Conservation (phyloP, 2,888 invertebrate species). For the Corythucha ciliata region DNA sequence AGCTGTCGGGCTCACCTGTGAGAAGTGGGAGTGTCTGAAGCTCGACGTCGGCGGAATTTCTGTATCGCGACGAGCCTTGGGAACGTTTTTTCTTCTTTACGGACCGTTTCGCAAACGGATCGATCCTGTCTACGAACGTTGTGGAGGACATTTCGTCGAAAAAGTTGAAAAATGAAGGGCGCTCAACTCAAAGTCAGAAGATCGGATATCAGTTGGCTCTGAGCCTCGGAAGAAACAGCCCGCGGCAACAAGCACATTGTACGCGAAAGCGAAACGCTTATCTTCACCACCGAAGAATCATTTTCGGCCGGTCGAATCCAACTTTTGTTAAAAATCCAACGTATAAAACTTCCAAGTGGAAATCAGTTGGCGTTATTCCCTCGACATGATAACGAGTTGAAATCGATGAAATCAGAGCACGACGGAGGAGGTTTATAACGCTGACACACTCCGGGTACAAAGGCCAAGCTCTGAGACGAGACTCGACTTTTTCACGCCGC, state of each 20-base stretch:
- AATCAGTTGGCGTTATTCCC: background rate
- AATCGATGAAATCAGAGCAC: background rate
- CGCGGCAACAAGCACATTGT: background rate
- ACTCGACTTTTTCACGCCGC: too few species aligned
- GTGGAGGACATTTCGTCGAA: slow-evolving; percentile 48
- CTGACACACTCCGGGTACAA: background rate
- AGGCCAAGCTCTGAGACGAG: too few species aligned
- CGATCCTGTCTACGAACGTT: slow-evolving; percentile 97
- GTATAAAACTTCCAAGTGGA: background rate
- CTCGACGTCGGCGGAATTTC: slow-evolving; percentile 96
- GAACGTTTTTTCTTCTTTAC: slow-evolving; percentile 96
- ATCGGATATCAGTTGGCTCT: too few species aligned
- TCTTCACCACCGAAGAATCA: background rate
- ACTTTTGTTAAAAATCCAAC: too few species aligned
- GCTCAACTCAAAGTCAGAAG: too few species aligned
- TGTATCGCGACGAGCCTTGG: slow-evolving; percentile 97
- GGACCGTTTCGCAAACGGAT: slow-evolving; percentile 97
- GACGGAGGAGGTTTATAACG: background rate
- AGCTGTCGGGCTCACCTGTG: slow-evolving; percentile 68
- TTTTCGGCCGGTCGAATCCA: too few species aligned
- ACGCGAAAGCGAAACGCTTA: background rate
- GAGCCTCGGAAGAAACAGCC: slow-evolving; percentile 1
- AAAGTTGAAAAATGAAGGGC: too few species aligned
- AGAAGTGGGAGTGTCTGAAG: slow-evolving; percentile 89
- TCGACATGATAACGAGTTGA: background rate